These are phyloP conservation scores for Haplotaxodon microlepis DNA, from an alignment of 2,113 vertebrate genomes.

Conservation along the genomic window DNA sequence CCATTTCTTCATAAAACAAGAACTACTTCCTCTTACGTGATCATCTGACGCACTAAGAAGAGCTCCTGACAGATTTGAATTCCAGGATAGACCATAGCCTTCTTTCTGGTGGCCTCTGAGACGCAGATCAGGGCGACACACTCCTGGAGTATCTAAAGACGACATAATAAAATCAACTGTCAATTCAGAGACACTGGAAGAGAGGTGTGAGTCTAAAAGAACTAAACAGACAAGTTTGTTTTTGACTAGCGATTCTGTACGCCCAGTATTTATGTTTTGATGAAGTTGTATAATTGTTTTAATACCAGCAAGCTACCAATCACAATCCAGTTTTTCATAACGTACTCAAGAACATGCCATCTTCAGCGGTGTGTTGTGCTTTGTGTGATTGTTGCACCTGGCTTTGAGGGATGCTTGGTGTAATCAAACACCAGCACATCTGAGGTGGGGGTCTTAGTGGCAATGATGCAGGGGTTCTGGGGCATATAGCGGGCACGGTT, in stretches of 20 bases:
- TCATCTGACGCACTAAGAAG: slow-evolving; percentile 93
- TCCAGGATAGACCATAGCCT: slow-evolving; percentile 94
- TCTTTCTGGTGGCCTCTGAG: slow-evolving; percentile 93
- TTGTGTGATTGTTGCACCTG: slow-evolving; percentile 66
- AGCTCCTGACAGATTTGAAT: slow-evolving; percentile 88
- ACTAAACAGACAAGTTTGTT: neutral
- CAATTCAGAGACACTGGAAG: neutral
- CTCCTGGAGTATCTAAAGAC: slow-evolving; percentile 65
- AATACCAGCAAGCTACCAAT: neutral
- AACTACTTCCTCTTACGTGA: slow-evolving; percentile 68
- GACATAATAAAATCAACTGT: neutral
- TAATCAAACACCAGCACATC: slow-evolving; percentile 95
- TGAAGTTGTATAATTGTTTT: neutral
- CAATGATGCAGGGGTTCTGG: slow-evolving; percentile 87
- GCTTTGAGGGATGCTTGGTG: slow-evolving; percentile 86
- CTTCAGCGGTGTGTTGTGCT: neutral
- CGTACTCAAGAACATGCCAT: neutral
- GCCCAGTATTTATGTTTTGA: neutral
- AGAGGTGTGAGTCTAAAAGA: fast-evolving
- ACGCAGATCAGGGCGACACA: slow-evolving; percentile 86
- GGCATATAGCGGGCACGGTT: slow-evolving; percentile 92
- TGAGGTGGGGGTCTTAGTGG: slow-evolving; percentile 90
- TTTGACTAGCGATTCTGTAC: neutral
- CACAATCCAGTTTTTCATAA: neutral
- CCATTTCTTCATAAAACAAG: neutral